Conservation (phyloP, 2,888 invertebrate species). For the Scaptomyza flava region DNA sequence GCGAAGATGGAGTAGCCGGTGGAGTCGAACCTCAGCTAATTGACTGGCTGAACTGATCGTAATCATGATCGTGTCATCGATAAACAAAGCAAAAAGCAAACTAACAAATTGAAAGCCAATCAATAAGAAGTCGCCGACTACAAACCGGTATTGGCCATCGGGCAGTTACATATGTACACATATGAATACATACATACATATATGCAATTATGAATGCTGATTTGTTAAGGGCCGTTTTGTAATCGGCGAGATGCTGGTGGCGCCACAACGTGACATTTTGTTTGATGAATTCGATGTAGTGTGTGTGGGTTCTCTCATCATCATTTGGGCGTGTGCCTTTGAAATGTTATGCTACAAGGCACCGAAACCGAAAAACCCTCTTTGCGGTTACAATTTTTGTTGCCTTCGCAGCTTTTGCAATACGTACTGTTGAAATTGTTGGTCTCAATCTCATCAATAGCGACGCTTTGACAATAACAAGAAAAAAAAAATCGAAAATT, state of each 20-base stretch:
- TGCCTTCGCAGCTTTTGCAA: constrained; percentile 62
- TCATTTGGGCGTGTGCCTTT: constrained; percentile 39
- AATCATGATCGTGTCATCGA: constrained; percentile 66
- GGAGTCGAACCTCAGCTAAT: constrained; percentile 44
- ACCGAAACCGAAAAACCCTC: constrained; percentile 33
- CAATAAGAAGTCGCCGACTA: constrained; percentile 13
- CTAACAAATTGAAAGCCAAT: constrained; percentile 48
- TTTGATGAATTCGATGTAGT: constrained; percentile 36
- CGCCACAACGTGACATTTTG: constrained; percentile 14
- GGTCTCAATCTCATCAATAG: constrained; percentile 48
- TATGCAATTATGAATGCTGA: constrained; percentile 62
- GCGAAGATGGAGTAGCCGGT: constrained; percentile 18
- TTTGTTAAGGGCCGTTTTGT: constrained; percentile 66
- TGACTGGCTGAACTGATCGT: constrained; percentile 40
- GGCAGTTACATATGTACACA: neutral
- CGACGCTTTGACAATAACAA: constrained; percentile 37
- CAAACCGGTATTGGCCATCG: constrained; percentile 31
- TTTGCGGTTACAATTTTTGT: constrained; percentile 49
- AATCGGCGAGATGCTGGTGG: constrained; percentile 45
- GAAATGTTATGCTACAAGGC: neutral
- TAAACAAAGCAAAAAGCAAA: constrained; percentile 48
- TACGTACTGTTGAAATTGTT: constrained; percentile 51
- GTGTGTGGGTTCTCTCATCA: constrained; percentile 5
- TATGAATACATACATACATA: too few relatives aligned
- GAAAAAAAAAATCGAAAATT: constrained; percentile 19